Base-by-base conservation (phyloP, 2,888 invertebrate species). In the Diarsia dahlii region DNA sequence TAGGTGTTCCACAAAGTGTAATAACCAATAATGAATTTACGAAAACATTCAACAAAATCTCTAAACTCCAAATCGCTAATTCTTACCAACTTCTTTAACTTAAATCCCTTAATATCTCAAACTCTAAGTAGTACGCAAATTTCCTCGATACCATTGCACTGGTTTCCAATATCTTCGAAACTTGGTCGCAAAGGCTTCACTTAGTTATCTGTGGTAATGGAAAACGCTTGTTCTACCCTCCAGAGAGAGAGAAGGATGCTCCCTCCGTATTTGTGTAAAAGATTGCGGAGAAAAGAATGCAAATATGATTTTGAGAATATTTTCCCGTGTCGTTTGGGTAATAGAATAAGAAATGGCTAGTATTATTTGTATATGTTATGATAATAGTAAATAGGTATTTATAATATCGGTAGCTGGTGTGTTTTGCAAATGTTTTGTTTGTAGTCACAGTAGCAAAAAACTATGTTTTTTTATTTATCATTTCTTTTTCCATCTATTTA, bases 181-280 rank as follows among this genome's bases (percentile, higher is more conserved):
- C 48, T 84, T 74, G 76, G 71, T 65, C 71, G 68, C 73, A 66
- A 71, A 80, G 69, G 71, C 74, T 71, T 75, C 72, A 77, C 70
- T 78, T 75, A 81, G 76, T 81, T 79, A 78, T 83, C 74, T 73
- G 74, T 52, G 64, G 82, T 83, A 84, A 84, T 82, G 80, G 84
- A 82, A 84, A 85, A 83, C 76, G 83, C 81, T 85, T 79, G 81
- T 85, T 78, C 68, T 48, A 74, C 48, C 48, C 81, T 71, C 81
- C 58, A 65, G 81, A 68, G 81, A 78, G 34, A 50, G 62, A 48
- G 52, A 76, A 66, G 73, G 73, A 63, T 71, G 71, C 65, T 75
- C 62, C 63, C 62, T 74, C 62, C 13, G 70, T 83, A 74, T 84
- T 80, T 84, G 84, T 74, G 54, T 71, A 74, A 84, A 80, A 63